These are phyloP conservation scores for Penaeus japonicus DNA, from an alignment of 1,140 invertebrate genomes.

Conservation along the genomic window DNA sequence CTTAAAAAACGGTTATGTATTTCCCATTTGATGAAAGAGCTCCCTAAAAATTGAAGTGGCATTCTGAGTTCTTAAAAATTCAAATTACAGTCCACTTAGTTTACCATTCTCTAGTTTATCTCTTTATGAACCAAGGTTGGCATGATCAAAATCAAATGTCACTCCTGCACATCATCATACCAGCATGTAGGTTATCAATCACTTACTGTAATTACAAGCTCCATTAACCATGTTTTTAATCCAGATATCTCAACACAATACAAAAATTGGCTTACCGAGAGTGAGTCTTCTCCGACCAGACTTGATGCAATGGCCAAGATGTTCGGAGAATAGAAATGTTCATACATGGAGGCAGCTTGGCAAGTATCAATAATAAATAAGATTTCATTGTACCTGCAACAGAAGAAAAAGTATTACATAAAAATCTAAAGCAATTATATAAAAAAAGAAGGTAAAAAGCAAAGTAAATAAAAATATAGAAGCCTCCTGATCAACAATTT, in stretches of 20 bases:
- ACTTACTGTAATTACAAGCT: background rate
- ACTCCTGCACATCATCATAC: too few species aligned
- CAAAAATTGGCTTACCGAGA: slow-evolving; percentile 77
- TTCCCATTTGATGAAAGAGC: too few species aligned
- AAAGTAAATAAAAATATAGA: background rate
- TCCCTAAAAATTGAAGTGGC: too few species aligned
- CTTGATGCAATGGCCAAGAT: slow-evolving; percentile 96
- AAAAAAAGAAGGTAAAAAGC: background rate
- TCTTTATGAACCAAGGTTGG: too few species aligned
- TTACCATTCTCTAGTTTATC: too few species aligned
- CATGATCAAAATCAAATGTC: too few species aligned
- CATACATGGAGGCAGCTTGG: slow-evolving; percentile 98
- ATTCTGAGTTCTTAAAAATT: too few species aligned
- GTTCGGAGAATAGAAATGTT: slow-evolving; percentile 97
- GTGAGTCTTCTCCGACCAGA: slow-evolving; percentile 96
- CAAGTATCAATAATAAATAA: slow-evolving; percentile 99
- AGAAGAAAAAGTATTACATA: slow-evolving; percentile 46
- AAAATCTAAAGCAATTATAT: slow-evolving; percentile 2
- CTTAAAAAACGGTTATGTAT: too few species aligned
- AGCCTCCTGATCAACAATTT: background rate
- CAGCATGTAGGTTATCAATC: too few species aligned
- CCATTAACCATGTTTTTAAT: background rate
- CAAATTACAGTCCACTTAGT: too few species aligned
- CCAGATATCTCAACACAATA: background rate
- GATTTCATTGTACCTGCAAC: slow-evolving; percentile 92